phyloP scores from a whole-genome alignment of 2,797 vertebrate species.

The Nannoperca obscura region DNA sequence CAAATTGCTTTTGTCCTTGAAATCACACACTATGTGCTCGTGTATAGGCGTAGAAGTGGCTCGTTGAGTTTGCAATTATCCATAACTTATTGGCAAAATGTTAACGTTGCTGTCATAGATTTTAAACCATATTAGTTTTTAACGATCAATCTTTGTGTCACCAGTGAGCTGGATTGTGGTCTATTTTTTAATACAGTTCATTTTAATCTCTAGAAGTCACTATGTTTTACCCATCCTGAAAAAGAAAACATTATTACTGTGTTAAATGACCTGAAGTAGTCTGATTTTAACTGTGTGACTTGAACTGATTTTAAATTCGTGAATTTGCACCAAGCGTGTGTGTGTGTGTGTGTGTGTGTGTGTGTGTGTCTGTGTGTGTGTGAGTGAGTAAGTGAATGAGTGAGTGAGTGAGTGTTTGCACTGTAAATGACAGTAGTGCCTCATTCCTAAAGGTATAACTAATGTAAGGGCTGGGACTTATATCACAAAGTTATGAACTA shows the following conservation, averaged over 20 bases:
- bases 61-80: slow-evolving; percentile 38
- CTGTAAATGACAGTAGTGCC: slow-evolving; percentile 65
- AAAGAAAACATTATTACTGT: background rate
- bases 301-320: slow-evolving; percentile 42
- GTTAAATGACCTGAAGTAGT: slow-evolving; percentile 34
- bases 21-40: slow-evolving; percentile 20
- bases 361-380: background rate
- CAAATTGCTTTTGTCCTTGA: slow-evolving; percentile 24
- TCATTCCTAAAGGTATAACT: slow-evolving; percentile 61
- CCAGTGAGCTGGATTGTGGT: slow-evolving; percentile 29
- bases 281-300: slow-evolving; percentile 42
- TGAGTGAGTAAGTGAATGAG: background rate
- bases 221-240: slow-evolving; percentile 37
- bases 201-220: slow-evolving; percentile 29
- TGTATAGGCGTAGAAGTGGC: slow-evolving; percentile 14
- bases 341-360: background rate
- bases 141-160: slow-evolving; percentile 21
- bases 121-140: slow-evolving; percentile 42
- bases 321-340: slow-evolving; percentile 50
- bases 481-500: background rate
- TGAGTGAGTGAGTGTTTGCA: slow-evolving; percentile 15
- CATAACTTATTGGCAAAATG: slow-evolving; percentile 59
- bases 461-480: slow-evolving; percentile 53
- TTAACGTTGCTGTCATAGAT: slow-evolving; percentile 35
- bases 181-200: slow-evolving; percentile 34